phyloP scores from a whole-genome alignment of 2,797 vertebrate genomes.

The Pelochelys cantorii region DNA sequence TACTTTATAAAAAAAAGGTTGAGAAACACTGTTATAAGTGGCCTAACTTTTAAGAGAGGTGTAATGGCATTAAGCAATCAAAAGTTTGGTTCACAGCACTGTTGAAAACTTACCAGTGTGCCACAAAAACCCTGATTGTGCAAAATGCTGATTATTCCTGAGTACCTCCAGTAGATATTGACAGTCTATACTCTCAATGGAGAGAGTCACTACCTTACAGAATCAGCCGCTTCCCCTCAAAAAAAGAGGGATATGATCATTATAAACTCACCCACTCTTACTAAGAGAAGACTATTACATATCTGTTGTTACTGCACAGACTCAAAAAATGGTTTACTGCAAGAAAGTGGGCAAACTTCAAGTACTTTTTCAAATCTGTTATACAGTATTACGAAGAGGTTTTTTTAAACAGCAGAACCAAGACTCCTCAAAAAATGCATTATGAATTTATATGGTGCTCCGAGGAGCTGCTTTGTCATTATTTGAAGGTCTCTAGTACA shows the following conservation, averaged over 20 bases:
- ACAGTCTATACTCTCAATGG: neutral
- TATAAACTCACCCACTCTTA: neutral
- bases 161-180: too few relatives aligned
- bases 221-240: neutral
- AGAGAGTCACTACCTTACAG: neutral
- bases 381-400: too few relatives aligned
- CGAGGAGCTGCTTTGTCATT: neutral
- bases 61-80: neutral
- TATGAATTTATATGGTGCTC: neutral
- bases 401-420: neutral
- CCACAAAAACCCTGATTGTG: neutral
- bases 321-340: neutral
- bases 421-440: neutral
- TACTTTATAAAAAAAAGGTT: too few relatives aligned
- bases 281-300: neutral
- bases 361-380: neutral
- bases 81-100: neutral
- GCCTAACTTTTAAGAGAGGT: constrained; percentile 11
- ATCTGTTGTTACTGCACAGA: neutral
- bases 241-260: neutral
- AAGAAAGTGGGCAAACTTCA: neutral
- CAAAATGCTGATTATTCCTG: neutral
- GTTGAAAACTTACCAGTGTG: neutral
- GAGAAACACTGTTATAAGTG: neutral
- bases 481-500: neutral